phyloP scores from a whole-genome alignment of 2,888 invertebrate genomes.

The Zygogramma bicolorata region DNA sequence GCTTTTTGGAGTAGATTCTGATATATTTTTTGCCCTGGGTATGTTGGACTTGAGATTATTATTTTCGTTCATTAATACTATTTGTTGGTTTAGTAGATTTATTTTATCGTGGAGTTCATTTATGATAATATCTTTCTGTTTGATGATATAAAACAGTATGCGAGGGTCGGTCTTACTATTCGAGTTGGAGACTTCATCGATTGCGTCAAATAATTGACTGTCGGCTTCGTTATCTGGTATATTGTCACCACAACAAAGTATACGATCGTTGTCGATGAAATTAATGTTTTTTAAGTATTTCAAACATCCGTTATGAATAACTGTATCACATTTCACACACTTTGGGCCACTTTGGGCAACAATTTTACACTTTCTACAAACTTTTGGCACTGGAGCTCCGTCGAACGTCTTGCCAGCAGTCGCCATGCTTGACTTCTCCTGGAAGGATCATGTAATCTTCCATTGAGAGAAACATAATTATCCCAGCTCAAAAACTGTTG shows the following conservation, averaged over 20 bases:
- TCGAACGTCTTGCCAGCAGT: background rate
- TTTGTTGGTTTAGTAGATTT: background rate
- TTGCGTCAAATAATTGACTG: background rate
- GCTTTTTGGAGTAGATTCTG: background rate
- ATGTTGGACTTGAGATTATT: background rate
- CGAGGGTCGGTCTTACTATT: background rate
- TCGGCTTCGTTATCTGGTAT: background rate
- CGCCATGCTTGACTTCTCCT: background rate
- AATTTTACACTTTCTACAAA: constrained; percentile 1
- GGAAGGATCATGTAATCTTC: too few relatives aligned
- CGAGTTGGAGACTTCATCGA: background rate
- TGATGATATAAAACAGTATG: background rate
- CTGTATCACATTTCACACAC: constrained; percentile 9
- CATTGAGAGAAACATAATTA: too few relatives aligned
- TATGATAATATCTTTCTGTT: background rate
- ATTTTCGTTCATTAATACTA: background rate
- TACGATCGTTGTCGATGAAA: background rate
- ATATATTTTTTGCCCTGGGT: background rate
- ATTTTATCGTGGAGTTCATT: background rate
- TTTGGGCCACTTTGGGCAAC: constrained; percentile 2
- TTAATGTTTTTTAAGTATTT: background rate
- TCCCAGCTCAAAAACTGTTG: too few relatives aligned
- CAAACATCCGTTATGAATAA: constrained; percentile 9
- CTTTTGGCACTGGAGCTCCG: background rate
- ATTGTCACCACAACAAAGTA: constrained; percentile 1